Base-by-base conservation (phyloP, 2,113 vertebrate genomes). In the Girardinichthys multiradiatus region DNA sequence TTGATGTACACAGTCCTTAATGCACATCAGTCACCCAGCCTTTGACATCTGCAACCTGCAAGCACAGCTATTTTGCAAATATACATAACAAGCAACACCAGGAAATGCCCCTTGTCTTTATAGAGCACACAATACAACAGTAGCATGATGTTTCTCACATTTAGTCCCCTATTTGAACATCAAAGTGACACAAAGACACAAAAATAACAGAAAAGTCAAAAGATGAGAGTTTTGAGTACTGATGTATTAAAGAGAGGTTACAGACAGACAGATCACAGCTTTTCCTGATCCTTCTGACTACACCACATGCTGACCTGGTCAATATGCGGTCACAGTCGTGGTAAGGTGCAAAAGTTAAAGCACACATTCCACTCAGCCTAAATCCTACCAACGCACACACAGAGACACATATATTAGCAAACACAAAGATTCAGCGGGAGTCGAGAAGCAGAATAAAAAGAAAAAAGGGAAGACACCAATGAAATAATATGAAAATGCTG, bases 401-500 rank as follows among this genome's bases (percentile, higher is more conserved):
- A 70, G 33, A 45, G n/a, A 42, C 27, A 54, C 45, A 45, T 57
- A 68, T 51, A 54, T 54, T 54, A n/a, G 21, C 48, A 54, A 45
- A 54, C 48, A 54, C 24, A 54, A 31, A 78, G 26, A 74, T 42
- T 31, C 59, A 70, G 54, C 62, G 79, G 68, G 35, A 75, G 45
- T 62, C 3, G 13, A 74, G 26, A 74, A 61, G 61, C 30, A 59
- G 30, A 83, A 70, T 64, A 33, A 68, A 65, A 72, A 64, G 66
- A 11, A 31, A 30, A 77, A 72, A 54, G 45, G 63, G 33, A 81
- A 81, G 67, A 82, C 81, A 72, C 76, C 77, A 80, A 80, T 81
- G 57, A 86, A 86, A 88, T 89, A 84, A 91, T 85, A 85, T 95
- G 94, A 93, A 76, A 95, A 94, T 93, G 94, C 94, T 93, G 90